phyloP scores from a whole-genome alignment of 2,113 vertebrate species.

The Atrichornis clamosus region DNA sequence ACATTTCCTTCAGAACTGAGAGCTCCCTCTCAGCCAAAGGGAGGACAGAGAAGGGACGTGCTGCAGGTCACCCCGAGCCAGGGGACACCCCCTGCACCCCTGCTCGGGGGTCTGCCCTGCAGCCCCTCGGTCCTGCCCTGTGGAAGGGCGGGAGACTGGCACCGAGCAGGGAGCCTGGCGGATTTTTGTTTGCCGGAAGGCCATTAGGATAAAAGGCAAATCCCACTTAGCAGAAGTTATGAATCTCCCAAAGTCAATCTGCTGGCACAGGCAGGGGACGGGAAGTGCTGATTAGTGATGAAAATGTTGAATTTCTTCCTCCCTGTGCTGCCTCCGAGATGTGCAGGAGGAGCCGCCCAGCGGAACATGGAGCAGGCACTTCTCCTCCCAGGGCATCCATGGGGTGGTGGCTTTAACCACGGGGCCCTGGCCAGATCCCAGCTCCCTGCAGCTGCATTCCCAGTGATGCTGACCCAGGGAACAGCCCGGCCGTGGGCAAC shows the following conservation, averaged over 20 bases:
- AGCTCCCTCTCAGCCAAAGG: neutral
- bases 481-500: rapidly evolving
- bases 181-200: neutral
- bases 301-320: neutral
- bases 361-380: neutral
- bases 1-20: neutral
- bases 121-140: neutral
- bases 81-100: neutral
- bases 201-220: neutral
- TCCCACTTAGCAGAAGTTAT: neutral
- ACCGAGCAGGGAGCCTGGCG: rapidly evolving
- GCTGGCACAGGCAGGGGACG: neutral
- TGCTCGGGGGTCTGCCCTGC: neutral
- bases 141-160: rapidly evolving
- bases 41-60: neutral
- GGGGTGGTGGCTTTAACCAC: no score
- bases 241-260: neutral
- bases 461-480: neutral
- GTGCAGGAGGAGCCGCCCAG: neutral
- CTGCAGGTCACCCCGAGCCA: neutral
- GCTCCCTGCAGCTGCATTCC: neutral
- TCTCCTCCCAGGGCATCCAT: neutral
- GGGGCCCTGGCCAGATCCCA: rapidly evolving
- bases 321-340: neutral
- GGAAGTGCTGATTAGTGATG: neutral